These are phyloP conservation scores for Aldabrachelys gigantea DNA, from an alignment of 2,113 vertebrate genomes.

Conservation along the genomic window DNA sequence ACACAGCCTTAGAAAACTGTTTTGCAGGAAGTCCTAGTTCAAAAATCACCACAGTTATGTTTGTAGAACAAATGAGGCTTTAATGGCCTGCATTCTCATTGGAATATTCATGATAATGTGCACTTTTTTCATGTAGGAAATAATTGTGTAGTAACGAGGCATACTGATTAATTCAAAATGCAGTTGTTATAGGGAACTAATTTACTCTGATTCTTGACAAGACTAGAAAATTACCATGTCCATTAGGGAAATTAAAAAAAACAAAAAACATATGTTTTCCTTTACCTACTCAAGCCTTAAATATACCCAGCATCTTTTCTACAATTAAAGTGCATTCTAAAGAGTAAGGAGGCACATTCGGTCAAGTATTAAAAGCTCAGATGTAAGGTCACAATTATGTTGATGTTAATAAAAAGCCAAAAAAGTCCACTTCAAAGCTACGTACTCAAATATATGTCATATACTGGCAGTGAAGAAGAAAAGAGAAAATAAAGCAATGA, in stretches of 20 bases:
- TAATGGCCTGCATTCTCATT: slow-evolving; percentile 22
- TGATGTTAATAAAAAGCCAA: neutral
- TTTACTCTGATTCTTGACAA: neutral
- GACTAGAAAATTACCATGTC: neutral
- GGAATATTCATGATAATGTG: slow-evolving; percentile 57
- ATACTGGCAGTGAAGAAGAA: neutral
- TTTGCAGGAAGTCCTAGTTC: slow-evolving; percentile 30
- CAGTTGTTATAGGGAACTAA: slow-evolving; percentile 32
- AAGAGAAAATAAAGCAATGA: neutral
- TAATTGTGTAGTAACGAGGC: slow-evolving; percentile 38
- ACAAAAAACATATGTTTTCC: accelerated
- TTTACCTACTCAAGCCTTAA: neutral
- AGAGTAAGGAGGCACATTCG: neutral
- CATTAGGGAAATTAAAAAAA: neutral
- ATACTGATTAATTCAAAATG: slow-evolving; percentile 15
- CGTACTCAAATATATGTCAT: neutral
- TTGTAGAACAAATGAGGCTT: slow-evolving; percentile 61
- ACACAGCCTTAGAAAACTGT: neutral
- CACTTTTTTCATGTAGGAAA: slow-evolving; percentile 60
- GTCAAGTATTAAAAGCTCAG: accelerated
- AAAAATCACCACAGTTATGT: slow-evolving; percentile 26
- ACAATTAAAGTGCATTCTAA: neutral
- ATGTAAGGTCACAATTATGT: neutral
- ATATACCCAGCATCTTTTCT: accelerated
- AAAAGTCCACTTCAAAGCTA: neutral